Evolutionary conservation across 2,888 invertebrate genomes (phyloP).

Genomic region (Leptopterna dolabrata): DNA sequence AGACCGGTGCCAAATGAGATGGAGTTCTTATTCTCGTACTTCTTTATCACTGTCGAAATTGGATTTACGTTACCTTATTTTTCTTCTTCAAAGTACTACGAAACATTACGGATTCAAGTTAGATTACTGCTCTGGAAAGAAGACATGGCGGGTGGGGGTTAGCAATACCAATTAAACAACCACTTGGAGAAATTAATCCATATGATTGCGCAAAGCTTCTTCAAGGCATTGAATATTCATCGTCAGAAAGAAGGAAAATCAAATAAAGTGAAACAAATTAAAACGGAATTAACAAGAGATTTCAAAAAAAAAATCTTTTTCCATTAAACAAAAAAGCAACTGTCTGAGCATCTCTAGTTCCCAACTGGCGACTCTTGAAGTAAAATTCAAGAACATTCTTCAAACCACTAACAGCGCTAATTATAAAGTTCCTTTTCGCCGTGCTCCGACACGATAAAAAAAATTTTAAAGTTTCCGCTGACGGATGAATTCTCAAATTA

Average conservation of each 20-base stretch:
- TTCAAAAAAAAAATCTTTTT: background rate
- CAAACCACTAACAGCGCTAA: constrained; percentile 19
- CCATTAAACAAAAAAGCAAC: background rate
- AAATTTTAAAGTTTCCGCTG: constrained; percentile 27
- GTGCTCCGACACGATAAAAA: background rate
- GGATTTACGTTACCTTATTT: too few relatives aligned
- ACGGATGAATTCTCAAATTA: constrained; percentile 25
- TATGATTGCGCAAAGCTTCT: background rate
- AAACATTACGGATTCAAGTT: too few relatives aligned
- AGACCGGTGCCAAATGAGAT: too few relatives aligned
- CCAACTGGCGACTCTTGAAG: constrained; percentile 16
- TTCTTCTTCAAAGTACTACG: too few relatives aligned
- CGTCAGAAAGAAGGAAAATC: background rate
- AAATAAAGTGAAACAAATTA: background rate
- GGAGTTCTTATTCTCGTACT: too few relatives aligned
- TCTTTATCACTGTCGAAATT: too few relatives aligned
- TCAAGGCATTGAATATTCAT: background rate
- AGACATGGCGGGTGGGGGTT: background rate
- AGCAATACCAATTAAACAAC: background rate
- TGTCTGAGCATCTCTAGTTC: constrained; percentile 20
- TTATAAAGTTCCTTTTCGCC: constrained; percentile 35
- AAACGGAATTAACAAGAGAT: background rate
- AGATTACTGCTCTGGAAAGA: too few relatives aligned
- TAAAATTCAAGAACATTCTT: constrained; percentile 31
- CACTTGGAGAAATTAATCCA: background rate